Percentiles rank a stretch among this genome's conserved stretches.
These are phyloP conservation scores for Hyalella azteca DNA, from an alignment of 2,888 invertebrate genomes.

Conservation along the genomic window DNA sequence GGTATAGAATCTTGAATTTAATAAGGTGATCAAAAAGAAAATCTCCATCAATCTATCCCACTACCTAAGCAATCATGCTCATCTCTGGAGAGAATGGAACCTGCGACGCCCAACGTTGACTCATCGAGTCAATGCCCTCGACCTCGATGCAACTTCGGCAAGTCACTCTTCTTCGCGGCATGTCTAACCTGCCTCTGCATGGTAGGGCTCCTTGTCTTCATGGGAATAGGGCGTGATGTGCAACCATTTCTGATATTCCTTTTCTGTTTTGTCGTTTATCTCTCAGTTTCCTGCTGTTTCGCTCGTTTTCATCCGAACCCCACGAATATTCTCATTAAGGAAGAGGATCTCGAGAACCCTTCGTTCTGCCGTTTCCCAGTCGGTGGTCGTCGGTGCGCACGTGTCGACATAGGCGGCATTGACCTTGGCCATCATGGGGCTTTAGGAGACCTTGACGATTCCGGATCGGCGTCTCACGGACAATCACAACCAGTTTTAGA, in stretches of 20 bases:
- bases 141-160: not conserved
- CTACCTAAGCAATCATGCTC: not conserved
- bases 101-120: not conserved
- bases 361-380: not conserved
- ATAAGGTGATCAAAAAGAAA: too few species aligned
- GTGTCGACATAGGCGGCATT: not conserved
- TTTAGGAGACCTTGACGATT: not conserved
- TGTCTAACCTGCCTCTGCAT: not conserved
- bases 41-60: too few species aligned
- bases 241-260: conserved; percentile 10
- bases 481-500: not conserved
- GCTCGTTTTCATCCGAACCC: conserved; percentile 1
- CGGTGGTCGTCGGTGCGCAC: not conserved
- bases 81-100: conserved; percentile 13
- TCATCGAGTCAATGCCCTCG: not conserved
- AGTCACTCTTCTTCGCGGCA: not conserved
- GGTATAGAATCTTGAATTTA: too few species aligned
- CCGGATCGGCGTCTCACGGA: not conserved
- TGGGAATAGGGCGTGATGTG: not conserved
- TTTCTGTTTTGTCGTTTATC: not conserved
- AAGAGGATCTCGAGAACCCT: conserved; percentile 16
- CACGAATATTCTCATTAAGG: not conserved
- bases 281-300: not conserved
- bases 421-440: conserved; percentile 2
- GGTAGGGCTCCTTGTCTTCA: conserved; percentile 1